Evolutionary conservation across 2,113 vertebrate genomes (phyloP), one percentile per base, ranked within the genome.

Genomic region (Anser cygnoides): DNA sequence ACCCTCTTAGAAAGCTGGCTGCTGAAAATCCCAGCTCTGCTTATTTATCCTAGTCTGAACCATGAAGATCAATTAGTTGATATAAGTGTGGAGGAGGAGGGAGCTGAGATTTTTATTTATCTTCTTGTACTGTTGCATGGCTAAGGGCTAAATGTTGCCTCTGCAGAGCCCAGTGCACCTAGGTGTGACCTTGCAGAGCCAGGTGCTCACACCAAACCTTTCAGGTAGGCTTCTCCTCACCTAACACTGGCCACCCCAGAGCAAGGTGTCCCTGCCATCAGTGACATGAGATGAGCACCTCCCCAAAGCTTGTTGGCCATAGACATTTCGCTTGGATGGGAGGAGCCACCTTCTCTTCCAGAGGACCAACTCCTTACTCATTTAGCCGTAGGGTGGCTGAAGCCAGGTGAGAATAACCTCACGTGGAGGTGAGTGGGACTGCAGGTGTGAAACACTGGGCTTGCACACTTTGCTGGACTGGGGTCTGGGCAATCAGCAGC

Each of bases 81-180:
- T 25, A 28, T 25, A 1, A 2, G 43, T 25, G 29, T 1, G 1
- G n/a, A 44, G 6, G 0, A 0, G 13, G 19, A 84, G 5, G 4
- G 9, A 70, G 31, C n/a, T 11, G 25, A 43, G 22, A 22, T 23
- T 72, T 80, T 55, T 29, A 11, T 54, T 73, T 39, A 5, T 57
- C 68, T 58, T 49, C 9, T 77, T n/a, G 25, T 82, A 3, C 9
- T 75, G 20, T 20, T 44, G 0, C 25, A 63, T 26, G 1, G 1
- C 5, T 31, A 54, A 66, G 58, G 29, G 4, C 37, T 67, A 19
- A 1, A 2, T 28, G 6, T 71, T 87, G 33, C 22, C 37, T 63
- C 79, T 67, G 55, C 70, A 73, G 33, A 78, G 33, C 19, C 26
- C 70, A 11, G 17, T 0, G 1, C n/a, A 35, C 41, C 15, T 29